Percentiles rank a stretch among this genome's conserved stretches.
Evolutionary conservation across 2,888 invertebrate genomes (phyloP).

Genomic region (Anaspis maculata): DNA sequence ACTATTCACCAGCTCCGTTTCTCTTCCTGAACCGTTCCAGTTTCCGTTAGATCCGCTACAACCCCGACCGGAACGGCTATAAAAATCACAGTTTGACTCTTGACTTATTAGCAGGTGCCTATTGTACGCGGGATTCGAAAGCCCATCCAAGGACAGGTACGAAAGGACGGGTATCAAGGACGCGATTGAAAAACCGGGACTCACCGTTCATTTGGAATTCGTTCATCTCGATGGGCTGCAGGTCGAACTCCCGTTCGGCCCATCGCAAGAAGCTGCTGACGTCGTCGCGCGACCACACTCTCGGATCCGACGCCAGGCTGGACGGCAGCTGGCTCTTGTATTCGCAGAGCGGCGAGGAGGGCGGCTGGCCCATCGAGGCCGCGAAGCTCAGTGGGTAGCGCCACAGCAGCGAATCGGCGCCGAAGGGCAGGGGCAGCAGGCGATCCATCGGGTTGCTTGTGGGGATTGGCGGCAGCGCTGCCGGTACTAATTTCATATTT

Average conservation of each 20-base stretch:
- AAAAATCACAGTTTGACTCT: too few species aligned
- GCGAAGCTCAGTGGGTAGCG: slow-evolving; percentile 76
- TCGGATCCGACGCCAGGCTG: slow-evolving; percentile 77
- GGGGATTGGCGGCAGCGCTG: slow-evolving; percentile 40
- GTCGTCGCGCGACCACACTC: slow-evolving; percentile 85
- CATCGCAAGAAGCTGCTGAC: slow-evolving; percentile 80
- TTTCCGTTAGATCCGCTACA: too few species aligned
- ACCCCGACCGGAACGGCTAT: too few species aligned
- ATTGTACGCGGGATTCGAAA: too few species aligned
- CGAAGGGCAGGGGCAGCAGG: slow-evolving; percentile 67
- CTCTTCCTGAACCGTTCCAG: too few species aligned
- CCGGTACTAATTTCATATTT: slow-evolving; percentile 49
- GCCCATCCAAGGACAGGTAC: too few species aligned
- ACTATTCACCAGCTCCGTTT: too few species aligned
- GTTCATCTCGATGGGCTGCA: slow-evolving; percentile 86
- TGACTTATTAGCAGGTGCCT: too few species aligned
- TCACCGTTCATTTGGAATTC: slow-evolving; percentile 93
- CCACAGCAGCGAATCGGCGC: slow-evolving; percentile 73
- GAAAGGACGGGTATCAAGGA: too few species aligned
- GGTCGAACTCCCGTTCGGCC: slow-evolving; percentile 87
- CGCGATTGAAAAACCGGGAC: too few species aligned
- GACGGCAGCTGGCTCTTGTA: slow-evolving; percentile 81
- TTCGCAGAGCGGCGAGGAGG: slow-evolving; percentile 66
- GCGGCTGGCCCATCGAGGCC: slow-evolving; percentile 54
- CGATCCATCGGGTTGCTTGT: slow-evolving; percentile 61